Percentiles rank a stretch among this genome's conserved stretches.
Evolutionary conservation across 2,888 invertebrate genomes (phyloP).

Genomic region (Erebia palarica): DNA sequence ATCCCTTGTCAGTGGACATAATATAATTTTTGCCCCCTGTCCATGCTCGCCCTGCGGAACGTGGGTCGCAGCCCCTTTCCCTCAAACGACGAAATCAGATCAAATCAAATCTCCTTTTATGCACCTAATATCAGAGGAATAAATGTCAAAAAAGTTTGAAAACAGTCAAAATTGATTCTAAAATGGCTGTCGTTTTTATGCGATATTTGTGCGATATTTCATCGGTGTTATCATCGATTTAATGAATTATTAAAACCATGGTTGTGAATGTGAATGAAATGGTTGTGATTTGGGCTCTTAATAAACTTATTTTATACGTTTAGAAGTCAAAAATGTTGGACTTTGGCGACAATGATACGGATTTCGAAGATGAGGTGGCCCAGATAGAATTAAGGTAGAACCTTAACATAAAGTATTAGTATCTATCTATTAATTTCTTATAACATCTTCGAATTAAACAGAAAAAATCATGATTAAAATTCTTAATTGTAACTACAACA

Average conservation of each 20-base stretch:
- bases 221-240: neutral
- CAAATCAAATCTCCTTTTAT: neutral
- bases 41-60: too few relatives aligned
- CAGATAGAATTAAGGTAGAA: conserved; percentile 33
- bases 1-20: too few relatives aligned
- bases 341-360: conserved; percentile 14
- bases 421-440: too few relatives aligned
- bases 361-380: conserved; percentile 18
- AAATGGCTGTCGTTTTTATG: neutral
- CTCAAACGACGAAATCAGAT: too few relatives aligned
- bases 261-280: too few relatives aligned
- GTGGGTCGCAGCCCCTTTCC: too few relatives aligned
- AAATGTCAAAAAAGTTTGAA: neutral
- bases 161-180: neutral
- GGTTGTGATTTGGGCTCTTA: neutral
- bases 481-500: too few relatives aligned
- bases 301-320: neutral
- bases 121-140: neutral
- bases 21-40: too few relatives aligned
- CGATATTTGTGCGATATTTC: neutral
- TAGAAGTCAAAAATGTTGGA: conserved; percentile 8
- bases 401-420: neutral
- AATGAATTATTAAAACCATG: neutral
- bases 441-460: too few relatives aligned
- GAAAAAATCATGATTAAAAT: too few relatives aligned